Conservation (phyloP, 2,888 invertebrate genomes). For the Drosophila falleni region DNA sequence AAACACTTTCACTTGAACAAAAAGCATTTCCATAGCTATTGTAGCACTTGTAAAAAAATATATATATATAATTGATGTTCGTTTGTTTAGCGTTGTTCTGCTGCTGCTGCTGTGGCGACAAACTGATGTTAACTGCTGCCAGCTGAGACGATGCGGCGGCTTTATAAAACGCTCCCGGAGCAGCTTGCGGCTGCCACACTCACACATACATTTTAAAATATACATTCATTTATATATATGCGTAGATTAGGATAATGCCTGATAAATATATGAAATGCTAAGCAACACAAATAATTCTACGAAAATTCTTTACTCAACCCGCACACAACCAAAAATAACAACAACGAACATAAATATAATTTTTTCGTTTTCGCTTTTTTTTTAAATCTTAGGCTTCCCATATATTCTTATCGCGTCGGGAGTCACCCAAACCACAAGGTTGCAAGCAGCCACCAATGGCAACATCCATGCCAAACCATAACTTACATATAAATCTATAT, state of each 20-base stretch:
- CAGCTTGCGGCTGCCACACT: conserved; percentile 27
- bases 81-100: background rate
- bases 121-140: conserved; percentile 47
- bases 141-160: conserved; percentile 22
- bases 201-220: background rate
- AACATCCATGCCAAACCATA: background rate
- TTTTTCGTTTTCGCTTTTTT: background rate
- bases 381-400: conserved; percentile 1
- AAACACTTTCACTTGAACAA: conserved; percentile 13
- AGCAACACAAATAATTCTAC: conserved; percentile 32
- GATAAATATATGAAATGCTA: conserved; percentile 42
- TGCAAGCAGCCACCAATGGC: background rate
- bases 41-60: background rate
- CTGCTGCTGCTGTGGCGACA: conserved; percentile 34
- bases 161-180: conserved; percentile 41
- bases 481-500: background rate
- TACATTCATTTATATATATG: conserved; percentile 7
- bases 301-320: conserved; percentile 35
- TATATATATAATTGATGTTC: background rate
- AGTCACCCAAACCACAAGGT: conserved; percentile 17
- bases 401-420: conserved; percentile 12
- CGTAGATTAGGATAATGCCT: conserved; percentile 52
- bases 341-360: background rate
- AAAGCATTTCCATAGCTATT: background rate
- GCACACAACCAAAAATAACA: conserved; percentile 33